phyloP scores from a whole-genome alignment of 1,140 invertebrate genomes.

The Zeugodacus cucurbitae region DNA sequence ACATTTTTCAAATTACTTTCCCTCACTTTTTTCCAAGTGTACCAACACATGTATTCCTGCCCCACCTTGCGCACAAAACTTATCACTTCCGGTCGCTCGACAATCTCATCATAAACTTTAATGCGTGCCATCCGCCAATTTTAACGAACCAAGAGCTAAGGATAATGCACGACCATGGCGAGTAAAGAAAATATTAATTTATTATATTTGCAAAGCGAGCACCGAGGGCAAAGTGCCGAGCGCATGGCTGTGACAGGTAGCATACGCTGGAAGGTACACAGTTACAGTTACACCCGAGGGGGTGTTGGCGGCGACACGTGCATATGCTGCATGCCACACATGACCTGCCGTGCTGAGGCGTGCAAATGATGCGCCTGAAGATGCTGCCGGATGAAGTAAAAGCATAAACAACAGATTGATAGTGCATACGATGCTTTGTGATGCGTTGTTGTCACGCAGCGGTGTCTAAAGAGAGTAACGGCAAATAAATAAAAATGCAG shows the following conservation, averaged over 20 bases:
- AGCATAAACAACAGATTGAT: neutral
- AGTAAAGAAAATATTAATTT: constrained; percentile 36
- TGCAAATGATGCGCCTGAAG: constrained; percentile 4
- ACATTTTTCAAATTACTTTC: no score
- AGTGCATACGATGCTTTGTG: neutral
- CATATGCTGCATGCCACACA: neutral
- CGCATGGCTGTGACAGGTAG: constrained; percentile 30
- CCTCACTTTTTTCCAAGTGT: neutral
- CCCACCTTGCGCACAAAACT: neutral
- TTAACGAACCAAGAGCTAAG: neutral
- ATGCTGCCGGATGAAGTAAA: neutral
- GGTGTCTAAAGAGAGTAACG: neutral
- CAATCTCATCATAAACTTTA: constrained; percentile 31
- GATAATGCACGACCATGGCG: neutral
- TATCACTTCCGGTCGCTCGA: neutral
- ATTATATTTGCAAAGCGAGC: constrained; percentile 4
- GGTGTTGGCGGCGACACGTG: neutral
- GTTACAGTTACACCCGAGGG: neutral
- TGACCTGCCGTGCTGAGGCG: neutral
- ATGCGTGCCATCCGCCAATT: constrained; percentile 23
- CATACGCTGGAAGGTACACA: neutral
- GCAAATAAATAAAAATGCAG: neutral
- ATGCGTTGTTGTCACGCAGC: neutral
- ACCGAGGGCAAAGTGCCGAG: constrained; percentile 13
- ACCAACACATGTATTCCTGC: neutral